These are phyloP conservation scores for Acronicta leporina DNA, from an alignment of 2,888 invertebrate genomes.

Conservation along the genomic window DNA sequence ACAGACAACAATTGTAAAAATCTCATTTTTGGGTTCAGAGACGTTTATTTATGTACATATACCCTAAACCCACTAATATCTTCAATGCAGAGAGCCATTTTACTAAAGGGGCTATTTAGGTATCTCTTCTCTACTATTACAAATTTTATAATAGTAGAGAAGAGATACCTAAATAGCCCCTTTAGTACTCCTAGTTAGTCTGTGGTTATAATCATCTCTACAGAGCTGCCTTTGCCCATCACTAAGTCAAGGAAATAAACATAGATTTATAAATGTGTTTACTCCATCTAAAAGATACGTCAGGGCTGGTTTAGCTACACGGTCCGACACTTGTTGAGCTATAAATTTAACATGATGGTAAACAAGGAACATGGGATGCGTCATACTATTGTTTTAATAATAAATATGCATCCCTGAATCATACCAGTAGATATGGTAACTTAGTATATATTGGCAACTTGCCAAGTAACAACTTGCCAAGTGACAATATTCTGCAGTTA, in stretches of 20 bases:
- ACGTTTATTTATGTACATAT: too few species aligned
- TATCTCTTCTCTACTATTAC: too few species aligned
- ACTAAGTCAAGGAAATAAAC: slow-evolving; percentile 43
- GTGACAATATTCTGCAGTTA: slow-evolving; percentile 40
- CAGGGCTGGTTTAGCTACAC: slow-evolving; percentile 35
- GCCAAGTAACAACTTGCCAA: slow-evolving; percentile 53
- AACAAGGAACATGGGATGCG: slow-evolving; percentile 72
- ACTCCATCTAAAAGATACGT: slow-evolving; percentile 47
- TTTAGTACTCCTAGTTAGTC: too few species aligned
- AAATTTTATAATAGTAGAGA: too few species aligned
- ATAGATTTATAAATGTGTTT: slow-evolving; percentile 47
- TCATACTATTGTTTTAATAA: slow-evolving; percentile 73
- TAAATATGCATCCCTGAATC: slow-evolving; percentile 63
- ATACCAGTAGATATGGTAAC: slow-evolving; percentile 41
- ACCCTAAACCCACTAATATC: too few species aligned
- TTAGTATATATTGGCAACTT: too few species aligned
- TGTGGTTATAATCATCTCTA: too few species aligned
- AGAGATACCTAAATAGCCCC: too few species aligned
- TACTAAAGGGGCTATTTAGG: too few species aligned
- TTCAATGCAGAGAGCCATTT: too few species aligned
- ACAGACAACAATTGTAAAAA: too few species aligned
- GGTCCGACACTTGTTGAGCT: slow-evolving; percentile 64
- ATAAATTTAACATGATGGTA: slow-evolving; percentile 67
- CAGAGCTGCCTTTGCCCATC: slow-evolving; percentile 17
- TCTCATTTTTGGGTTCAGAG: too few species aligned